Percentiles rank a stretch among this genome's conserved stretches.
These are phyloP conservation scores for Crypturellus tataupa DNA, from an alignment of 2,797 vertebrate genomes.

Conservation along the genomic window DNA sequence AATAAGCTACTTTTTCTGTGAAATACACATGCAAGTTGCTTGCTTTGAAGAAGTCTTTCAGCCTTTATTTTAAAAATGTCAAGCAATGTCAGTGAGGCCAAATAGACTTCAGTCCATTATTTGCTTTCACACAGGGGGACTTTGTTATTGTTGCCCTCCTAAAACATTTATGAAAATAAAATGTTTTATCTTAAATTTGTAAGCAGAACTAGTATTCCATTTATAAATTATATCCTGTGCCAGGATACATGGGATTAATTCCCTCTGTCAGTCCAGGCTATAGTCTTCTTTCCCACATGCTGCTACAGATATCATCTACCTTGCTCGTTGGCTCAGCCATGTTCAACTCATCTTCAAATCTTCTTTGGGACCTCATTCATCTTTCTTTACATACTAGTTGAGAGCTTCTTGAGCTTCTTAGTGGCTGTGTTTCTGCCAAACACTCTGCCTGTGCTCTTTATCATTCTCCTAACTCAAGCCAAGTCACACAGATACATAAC, in stretches of 20 bases:
- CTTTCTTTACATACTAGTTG: neutral
- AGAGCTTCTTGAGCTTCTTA: neutral
- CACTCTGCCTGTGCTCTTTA: neutral
- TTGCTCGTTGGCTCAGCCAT: neutral
- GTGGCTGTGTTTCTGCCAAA: neutral
- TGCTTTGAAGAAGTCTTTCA: neutral
- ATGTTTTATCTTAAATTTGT: neutral
- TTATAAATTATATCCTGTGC: neutral
- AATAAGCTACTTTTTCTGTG: neutral
- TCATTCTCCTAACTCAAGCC: neutral
- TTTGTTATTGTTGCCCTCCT: neutral
- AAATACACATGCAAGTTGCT: neutral
- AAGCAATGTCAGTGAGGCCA: neutral
- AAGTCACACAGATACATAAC: neutral
- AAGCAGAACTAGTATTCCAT: neutral
- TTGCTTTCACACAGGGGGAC: neutral
- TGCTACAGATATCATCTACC: neutral
- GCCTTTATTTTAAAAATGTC: neutral
- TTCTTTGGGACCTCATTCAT: neutral
- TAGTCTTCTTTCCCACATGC: neutral
- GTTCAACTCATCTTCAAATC: neutral
- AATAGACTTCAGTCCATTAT: neutral
- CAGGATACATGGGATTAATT: neutral
- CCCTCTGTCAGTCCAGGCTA: neutral
- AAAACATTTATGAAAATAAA: constrained; percentile 7